These are phyloP conservation scores for Chondrilla cf. caribensis DNA, from an alignment of 37 sponge, comb jelly and placozoan species.

Conservation along the genomic window DNA sequence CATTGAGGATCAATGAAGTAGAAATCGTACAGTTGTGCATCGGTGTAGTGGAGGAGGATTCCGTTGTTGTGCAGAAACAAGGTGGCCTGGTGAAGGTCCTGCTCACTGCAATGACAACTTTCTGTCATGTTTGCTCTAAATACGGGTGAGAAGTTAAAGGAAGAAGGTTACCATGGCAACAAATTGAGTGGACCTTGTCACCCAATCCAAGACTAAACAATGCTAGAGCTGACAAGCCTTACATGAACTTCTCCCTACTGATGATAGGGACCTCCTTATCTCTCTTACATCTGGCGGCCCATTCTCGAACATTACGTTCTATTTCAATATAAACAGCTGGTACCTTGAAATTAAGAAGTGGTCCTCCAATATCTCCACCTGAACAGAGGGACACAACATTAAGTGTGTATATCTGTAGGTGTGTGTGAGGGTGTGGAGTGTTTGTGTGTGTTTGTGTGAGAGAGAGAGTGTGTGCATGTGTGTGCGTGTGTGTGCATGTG, in stretches of 20 bases:
- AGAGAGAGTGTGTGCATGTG: too few species aligned
- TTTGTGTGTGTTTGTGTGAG: too few species aligned
- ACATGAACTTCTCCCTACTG: conserved; percentile 12
- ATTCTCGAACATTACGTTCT: conserved; percentile 43
- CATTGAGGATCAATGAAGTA: conserved; percentile 88
- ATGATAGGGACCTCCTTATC: conserved; percentile 50
- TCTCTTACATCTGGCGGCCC: conserved; percentile 28
- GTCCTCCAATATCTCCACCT: background rate
- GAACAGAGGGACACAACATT: too few species aligned
- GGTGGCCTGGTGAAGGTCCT: conserved; percentile 68
- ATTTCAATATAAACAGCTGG: conserved; percentile 66
- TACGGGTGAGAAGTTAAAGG: background rate
- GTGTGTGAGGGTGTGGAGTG: too few species aligned
- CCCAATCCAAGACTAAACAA: too few species aligned
- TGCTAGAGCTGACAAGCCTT: too few species aligned
- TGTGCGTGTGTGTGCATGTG: too few species aligned
- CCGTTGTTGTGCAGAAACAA: conserved; percentile 79
- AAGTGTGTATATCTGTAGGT: too few species aligned
- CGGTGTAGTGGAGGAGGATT: conserved; percentile 74
- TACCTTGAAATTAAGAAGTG: conserved; percentile 53
- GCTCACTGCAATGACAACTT: background rate
- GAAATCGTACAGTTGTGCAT: conserved; percentile 48
- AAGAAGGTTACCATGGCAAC: background rate
- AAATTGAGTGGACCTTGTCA: too few species aligned
- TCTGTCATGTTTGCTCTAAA: background rate